These are phyloP conservation scores for Macropus fuliginosus DNA, from an alignment of 2,797 vertebrate genomes.

Conservation along the genomic window DNA sequence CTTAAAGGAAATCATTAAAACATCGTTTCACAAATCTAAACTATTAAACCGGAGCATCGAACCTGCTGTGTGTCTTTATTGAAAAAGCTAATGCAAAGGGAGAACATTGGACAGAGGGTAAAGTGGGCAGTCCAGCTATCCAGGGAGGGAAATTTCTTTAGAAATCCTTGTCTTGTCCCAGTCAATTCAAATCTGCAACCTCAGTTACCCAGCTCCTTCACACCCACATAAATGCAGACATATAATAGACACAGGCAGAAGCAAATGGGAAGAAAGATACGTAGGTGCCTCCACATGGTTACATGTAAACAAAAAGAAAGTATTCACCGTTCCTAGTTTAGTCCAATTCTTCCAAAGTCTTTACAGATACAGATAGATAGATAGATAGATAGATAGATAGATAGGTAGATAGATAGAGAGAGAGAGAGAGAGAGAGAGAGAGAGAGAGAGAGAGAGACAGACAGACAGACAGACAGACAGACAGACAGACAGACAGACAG, in stretches of 20 bases:
- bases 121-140: not conserved
- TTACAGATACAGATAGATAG: too few species aligned
- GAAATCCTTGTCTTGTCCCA: not conserved
- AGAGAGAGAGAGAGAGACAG: too few species aligned
- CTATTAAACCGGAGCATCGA: not conserved
- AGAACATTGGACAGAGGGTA: not conserved
- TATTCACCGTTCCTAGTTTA: too few species aligned
- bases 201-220: not conserved
- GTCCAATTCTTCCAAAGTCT: too few species aligned
- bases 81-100: not conserved
- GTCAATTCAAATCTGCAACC: not conserved
- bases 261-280: not conserved
- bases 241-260: not conserved
- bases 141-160: too few species aligned
- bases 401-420: too few species aligned
- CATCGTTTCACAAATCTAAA: not conserved
- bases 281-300: not conserved
- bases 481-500: too few species aligned
- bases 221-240: not conserved
- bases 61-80: not conserved
- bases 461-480: too few species aligned
- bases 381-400: too few species aligned
- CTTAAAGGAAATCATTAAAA: not conserved
- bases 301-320: too few species aligned
- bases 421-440: too few species aligned